phyloP scores from a whole-genome alignment of 2,888 invertebrate species.

The Platycheirus albimanus region DNA sequence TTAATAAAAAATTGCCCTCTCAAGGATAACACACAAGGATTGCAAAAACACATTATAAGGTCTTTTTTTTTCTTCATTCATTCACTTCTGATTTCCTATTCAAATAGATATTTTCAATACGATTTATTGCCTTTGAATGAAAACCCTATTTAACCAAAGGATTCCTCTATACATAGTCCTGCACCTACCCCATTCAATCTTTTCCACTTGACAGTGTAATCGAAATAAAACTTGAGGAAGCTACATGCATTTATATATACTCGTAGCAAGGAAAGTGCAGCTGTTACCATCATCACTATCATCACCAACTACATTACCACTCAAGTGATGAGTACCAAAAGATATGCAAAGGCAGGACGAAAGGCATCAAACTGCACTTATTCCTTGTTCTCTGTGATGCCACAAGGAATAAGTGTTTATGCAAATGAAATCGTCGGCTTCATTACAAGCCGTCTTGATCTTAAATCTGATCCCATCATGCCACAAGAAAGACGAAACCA shows the following conservation, averaged over 20 bases:
- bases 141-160: constrained; percentile 42
- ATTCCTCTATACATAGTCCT: constrained; percentile 12
- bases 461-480: constrained; percentile 49
- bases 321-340: constrained; percentile 21
- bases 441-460: constrained; percentile 69
- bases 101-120: constrained; percentile 49
- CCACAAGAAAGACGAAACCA: constrained; percentile 31
- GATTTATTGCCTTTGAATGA: constrained; percentile 52
- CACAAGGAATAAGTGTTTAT: constrained; percentile 65
- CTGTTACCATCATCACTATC: constrained; percentile 45
- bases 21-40: constrained; percentile 32
- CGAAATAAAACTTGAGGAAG: constrained; percentile 21
- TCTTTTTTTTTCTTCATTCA: constrained; percentile 34
- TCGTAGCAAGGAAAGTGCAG: background rate
- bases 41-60: background rate
- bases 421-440: constrained; percentile 67
- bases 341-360: constrained; percentile 47
- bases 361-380: constrained; percentile 52
- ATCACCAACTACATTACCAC: constrained; percentile 50
- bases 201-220: constrained; percentile 61
- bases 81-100: constrained; percentile 35
- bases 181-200: constrained; percentile 51
- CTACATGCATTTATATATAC: too few species aligned
- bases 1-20: constrained; percentile 26
- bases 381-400: constrained; percentile 53